Percentiles rank a stretch among this genome's conserved stretches.
Evolutionary conservation across 2,888 invertebrate species (phyloP).

Genomic region (Idaea straminata): DNA sequence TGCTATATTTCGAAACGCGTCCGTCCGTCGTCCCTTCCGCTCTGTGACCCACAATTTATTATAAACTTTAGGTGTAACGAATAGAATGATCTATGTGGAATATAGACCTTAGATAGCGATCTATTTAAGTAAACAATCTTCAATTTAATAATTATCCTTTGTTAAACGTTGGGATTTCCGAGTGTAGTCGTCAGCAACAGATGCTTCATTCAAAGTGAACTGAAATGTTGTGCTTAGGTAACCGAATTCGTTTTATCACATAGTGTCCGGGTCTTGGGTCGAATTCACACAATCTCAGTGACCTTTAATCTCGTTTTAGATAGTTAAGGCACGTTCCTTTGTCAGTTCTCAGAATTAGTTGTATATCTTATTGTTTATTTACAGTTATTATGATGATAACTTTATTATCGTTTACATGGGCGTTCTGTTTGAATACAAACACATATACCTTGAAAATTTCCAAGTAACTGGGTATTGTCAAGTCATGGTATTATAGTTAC

Average conservation of each 20-base stretch:
- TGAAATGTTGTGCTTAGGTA: constrained; percentile 33
- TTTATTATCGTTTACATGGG: constrained; percentile 27
- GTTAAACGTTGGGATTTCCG: background rate
- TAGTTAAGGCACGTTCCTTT: constrained; percentile 66
- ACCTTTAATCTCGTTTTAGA: constrained; percentile 73
- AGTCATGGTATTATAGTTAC: background rate
- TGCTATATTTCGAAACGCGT: constrained; percentile 69
- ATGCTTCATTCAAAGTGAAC: constrained; percentile 14
- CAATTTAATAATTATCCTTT: background rate
- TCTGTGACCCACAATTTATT: constrained; percentile 59
- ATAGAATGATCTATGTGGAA: background rate
- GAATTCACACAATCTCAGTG: constrained; percentile 69
- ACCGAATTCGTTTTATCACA: constrained; percentile 55
- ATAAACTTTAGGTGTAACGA: constrained; percentile 39
- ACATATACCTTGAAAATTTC: background rate
- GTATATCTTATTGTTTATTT: constrained; percentile 53
- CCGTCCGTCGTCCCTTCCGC: constrained; percentile 70
- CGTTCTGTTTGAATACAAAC: background rate
- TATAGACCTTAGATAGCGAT: background rate
- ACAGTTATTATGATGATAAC: constrained; percentile 29
- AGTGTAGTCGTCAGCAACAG: background rate
- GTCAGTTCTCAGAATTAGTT: constrained; percentile 62
- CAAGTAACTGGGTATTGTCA: background rate
- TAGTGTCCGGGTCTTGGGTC: constrained; percentile 71
- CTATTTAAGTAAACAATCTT: background rate